These are phyloP conservation scores for Mico argentatus DNA, from an alignment of 2,797 vertebrate genomes.

Conservation along the genomic window DNA sequence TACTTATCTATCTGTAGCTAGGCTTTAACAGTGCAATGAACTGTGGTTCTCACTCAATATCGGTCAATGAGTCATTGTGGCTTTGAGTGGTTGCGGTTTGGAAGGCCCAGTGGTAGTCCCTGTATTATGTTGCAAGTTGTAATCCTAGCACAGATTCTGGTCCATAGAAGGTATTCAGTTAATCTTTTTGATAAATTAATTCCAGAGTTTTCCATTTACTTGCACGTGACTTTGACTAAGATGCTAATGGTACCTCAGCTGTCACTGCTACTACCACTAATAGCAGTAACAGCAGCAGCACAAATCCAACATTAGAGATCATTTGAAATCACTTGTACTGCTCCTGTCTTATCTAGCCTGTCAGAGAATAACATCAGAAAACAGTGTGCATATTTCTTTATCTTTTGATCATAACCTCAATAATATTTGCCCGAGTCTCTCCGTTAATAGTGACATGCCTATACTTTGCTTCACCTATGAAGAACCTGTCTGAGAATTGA, in stretches of 20 bases:
- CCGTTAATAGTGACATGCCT: conserved; percentile 68
- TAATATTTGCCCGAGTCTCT: conserved; percentile 52
- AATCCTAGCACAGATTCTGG: neutral
- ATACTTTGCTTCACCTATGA: conserved; percentile 67
- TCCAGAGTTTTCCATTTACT: neutral
- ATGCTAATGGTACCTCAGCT: neutral
- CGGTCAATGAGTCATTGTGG: neutral
- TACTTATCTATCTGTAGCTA: neutral
- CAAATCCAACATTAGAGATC: neutral
- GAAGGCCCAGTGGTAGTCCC: neutral
- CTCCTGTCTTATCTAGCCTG: neutral
- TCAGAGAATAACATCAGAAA: conserved; percentile 49
- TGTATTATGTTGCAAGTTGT: neutral
- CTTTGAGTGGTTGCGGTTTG: neutral
- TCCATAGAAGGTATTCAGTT: neutral
- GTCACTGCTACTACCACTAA: neutral
- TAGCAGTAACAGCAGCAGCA: neutral
- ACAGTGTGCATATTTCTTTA: conserved; percentile 53
- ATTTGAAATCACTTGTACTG: conserved; percentile 14
- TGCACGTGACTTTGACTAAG: neutral
- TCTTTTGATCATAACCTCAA: conserved; percentile 68
- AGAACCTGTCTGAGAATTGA: conserved; percentile 67
- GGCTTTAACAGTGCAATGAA: neutral
- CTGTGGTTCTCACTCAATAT: neutral
- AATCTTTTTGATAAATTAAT: neutral